Base-by-base conservation (phyloP, 1,140 invertebrate genomes). In the Dendrolimus kikuchii region DNA sequence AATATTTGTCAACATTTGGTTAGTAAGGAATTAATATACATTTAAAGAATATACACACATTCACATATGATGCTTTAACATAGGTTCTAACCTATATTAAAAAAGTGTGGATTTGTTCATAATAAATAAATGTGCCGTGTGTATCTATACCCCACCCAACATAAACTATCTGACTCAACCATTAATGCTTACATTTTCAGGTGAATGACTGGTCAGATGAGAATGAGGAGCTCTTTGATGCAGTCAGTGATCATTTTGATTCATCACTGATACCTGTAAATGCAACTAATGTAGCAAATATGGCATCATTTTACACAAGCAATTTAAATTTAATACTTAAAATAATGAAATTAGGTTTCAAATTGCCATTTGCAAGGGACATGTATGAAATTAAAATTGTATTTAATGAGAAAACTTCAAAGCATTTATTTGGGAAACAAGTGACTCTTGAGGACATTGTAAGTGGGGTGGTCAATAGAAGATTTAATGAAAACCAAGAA, bases 351-450 rank as follows among this genome's bases (percentile, higher is more conserved):
- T 51, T 72, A 4, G 77, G 82, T 54, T 86, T 86, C 43, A 70
- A 79, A 59, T 82, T 83, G 51, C 74, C 74, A n/a, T 71, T 68
- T 39, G 38, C 62, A 42, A 62, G 71, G 38, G 76, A 66, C 10
- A 77, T 78, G 77, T 76, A 59, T 36, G 78, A 71, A 55, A 53
- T 86, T 23, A 78, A 83, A 43, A 64, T 86, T 49, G 44, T 86
- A 8, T 72, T 82, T 6, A 77, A 82, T 64, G 77, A 82, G 51
- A 81, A 78, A 51, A 73, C 52, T 8, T 77, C 82, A 45, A 40
- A 47, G 2, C 74, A 83, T 9, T 77, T 65, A 43, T 86, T 86
- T 64, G 63, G 60, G 5, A 64, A 50, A 9, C 57, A 59, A 41
- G 49, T 67, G 5, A 71, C 80, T 7, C 46, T 82, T 44, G 73